Base-by-base conservation (phyloP, 2,888 invertebrate species). In the Malthinus seriepunctatus region DNA sequence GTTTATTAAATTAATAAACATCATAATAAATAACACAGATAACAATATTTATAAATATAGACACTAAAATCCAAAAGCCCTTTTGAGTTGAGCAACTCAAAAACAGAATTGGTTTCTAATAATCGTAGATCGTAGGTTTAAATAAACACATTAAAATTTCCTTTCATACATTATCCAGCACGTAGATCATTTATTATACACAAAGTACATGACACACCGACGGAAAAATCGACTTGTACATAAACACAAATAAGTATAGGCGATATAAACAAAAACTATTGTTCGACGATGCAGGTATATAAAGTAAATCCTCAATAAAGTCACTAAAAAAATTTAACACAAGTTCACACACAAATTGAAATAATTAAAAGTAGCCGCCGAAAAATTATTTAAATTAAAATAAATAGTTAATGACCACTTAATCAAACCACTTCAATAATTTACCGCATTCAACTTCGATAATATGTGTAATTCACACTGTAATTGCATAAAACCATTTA, bases 381-480 rank as follows among this genome's bases (percentile, higher is more conserved):
- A 23, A 23, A 39, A 61, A 63, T 61, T 47, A 60, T 56, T 59
- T 63, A 64, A 65, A 65, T 61, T 57, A 60, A 59, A 63, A 60
- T 51, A 50, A 62, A 53, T 61, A 60, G 62, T 60, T 62, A 64
- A 63, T 63, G 52, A 65, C 59, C 65, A 42, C 54, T 60, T 67
- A 67, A 69, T 67, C 67, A 63, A 63, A 62, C 53, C 65, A 59
- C 63, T 60, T 56, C 63, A 62, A 64, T 64, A 68, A 68, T 67
- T 67, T 65, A 67, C 73, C 69, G 72, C 72, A 71, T 71, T 73
- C 75, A 72, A 71, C 71, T 69, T 68, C 72, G 74, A 75, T 78
- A 78, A 78, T 78, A 76, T 72, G 76, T 78, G 78, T 79, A 78
- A 79, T 79, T 77, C 78, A 74, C 77, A 76, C 77, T 74, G 73